A percentile compares a stretch with the other conserved stretches of the same genome.
Conservation (phyloP, 92 coral and sea anemone species). For the Epizoanthus scotinus region DNA sequence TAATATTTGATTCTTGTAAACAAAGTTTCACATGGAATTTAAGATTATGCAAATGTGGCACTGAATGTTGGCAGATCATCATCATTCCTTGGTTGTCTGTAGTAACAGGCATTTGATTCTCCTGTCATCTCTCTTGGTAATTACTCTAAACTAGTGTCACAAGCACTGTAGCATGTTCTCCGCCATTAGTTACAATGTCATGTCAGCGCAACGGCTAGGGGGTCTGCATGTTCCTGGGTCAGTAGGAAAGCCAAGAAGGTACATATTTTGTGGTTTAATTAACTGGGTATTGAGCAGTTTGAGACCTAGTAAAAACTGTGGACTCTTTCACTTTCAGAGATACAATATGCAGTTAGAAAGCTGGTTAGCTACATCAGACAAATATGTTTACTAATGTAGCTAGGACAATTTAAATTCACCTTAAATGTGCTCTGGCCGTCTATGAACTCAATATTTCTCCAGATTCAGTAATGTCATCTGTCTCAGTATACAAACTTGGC, state of each 20-base stretch:
- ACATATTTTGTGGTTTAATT: background rate
- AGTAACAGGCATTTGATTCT: background rate
- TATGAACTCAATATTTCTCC: too few species aligned
- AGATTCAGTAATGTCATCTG: too few species aligned
- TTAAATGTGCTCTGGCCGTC: too few species aligned
- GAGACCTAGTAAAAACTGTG: too few species aligned
- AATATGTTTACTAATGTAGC: too few species aligned
- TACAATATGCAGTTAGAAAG: too few species aligned
- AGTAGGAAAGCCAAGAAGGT: constrained; percentile 45
- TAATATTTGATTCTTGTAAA: background rate
- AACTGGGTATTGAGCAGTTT: background rate
- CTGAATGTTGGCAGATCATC: background rate
- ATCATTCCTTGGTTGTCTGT: background rate
- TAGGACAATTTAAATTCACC: too few species aligned
- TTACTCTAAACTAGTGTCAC: background rate
- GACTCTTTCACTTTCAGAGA: too few species aligned
- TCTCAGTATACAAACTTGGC: too few species aligned
- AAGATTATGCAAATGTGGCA: constrained; percentile 18
- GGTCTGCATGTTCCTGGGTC: constrained; percentile 54
- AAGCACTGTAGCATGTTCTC: constrained; percentile 14
- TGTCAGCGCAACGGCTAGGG: constrained; percentile 30
- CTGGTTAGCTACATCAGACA: too few species aligned
- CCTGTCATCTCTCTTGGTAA: background rate
- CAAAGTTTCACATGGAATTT: background rate
- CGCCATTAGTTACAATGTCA: constrained; percentile 28